Conservation (phyloP, 2,888 invertebrate species). For the Tachina lurida region DNA sequence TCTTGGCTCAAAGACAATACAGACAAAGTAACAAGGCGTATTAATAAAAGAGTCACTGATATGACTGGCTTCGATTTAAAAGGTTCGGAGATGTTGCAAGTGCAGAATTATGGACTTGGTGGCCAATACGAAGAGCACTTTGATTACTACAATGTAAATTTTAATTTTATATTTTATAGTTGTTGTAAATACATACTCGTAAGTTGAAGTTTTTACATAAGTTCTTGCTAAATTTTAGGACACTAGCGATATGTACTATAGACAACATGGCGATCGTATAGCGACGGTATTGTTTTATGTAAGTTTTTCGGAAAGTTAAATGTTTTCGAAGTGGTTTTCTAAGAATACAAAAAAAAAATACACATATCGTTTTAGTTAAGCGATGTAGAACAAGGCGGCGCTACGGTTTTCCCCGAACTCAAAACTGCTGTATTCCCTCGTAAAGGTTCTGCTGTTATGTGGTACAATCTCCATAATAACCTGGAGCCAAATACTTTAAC, state of each 20-base stretch:
- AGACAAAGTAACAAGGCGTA: slow-evolving; percentile 68
- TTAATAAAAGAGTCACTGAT: slow-evolving; percentile 83
- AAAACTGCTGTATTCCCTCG: slow-evolving; percentile 87
- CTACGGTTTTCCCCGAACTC: slow-evolving; percentile 97
- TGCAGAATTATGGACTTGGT: slow-evolving; percentile 82
- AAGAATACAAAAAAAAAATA: too few species aligned
- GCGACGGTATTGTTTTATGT: slow-evolving; percentile 82
- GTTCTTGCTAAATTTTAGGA: not conserved
- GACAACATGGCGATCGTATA: slow-evolving; percentile 78
- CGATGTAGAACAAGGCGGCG: slow-evolving; percentile 97
- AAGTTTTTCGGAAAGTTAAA: slow-evolving; percentile 51
- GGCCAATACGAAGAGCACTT: slow-evolving; percentile 86
- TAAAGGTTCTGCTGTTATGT: slow-evolving; percentile 83
- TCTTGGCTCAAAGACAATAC: slow-evolving; percentile 77
- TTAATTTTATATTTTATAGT: too few species aligned
- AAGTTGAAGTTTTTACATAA: too few species aligned
- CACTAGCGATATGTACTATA: too few species aligned
- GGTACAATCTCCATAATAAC: not conserved
- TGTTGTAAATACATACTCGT: too few species aligned
- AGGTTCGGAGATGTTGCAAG: slow-evolving; percentile 83
- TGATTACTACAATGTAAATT: slow-evolving; percentile 77
- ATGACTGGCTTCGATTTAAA: slow-evolving; percentile 85
- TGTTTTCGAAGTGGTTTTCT: too few species aligned
- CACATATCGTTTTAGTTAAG: slow-evolving; percentile 88
- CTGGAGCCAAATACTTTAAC: slow-evolving; percentile 88